Evolutionary conservation across 2,113 vertebrate species (phyloP).

Genomic region (Psilopogon haemacephalus): DNA sequence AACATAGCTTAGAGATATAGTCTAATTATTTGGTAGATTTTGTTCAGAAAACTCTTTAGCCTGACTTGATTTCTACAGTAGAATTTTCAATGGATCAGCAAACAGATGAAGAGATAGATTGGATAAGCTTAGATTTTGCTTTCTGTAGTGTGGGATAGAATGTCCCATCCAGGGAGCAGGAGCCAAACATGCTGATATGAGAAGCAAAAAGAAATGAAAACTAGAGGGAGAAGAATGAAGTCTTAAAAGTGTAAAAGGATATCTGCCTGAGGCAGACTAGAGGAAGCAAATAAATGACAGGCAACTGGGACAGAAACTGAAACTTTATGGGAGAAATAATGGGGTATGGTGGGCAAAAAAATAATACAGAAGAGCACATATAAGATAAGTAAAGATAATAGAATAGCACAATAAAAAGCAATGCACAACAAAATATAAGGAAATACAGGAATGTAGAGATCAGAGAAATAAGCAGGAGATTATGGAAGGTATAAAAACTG

Average conservation of each 20-base stretch:
- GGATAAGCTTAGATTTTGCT: neutral
- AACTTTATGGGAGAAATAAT: neutral
- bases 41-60: neutral
- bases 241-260: neutral
- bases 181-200: neutral
- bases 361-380: neutral
- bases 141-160: neutral
- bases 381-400: neutral
- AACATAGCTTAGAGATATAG: neutral
- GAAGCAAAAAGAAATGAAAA: neutral
- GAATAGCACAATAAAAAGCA: neutral
- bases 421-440: neutral
- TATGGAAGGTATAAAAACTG: neutral
- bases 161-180: neutral
- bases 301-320: neutral
- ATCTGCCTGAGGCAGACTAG: neutral
- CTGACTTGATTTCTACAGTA: neutral
- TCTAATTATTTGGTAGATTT: neutral
- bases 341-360: neutral
- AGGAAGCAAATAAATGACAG: neutral
- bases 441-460: neutral
- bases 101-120: neutral
- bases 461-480: neutral
- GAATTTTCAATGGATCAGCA: neutral
- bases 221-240: neutral